Evolutionary conservation across 2,113 vertebrate species (phyloP).

Genomic region (Strigops habroptila): DNA sequence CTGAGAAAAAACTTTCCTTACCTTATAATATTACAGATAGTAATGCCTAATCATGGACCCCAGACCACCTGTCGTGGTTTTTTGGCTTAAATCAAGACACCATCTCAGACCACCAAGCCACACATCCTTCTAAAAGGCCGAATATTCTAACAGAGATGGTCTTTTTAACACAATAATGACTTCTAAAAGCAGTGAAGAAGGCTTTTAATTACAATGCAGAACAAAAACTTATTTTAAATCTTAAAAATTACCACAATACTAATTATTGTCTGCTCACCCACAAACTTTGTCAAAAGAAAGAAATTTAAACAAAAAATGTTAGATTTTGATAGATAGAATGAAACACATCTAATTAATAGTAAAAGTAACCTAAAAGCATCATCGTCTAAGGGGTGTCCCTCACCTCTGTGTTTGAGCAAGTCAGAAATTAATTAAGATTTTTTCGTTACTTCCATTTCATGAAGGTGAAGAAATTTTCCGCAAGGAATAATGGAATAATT

Average conservation of each 20-base stretch:
- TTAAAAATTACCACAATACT: neutral
- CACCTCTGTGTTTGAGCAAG: neutral
- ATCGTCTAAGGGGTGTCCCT: rapidly evolving
- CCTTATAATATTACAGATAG: neutral
- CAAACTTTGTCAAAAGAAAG: neutral
- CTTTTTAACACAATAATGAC: neutral
- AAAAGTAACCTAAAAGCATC: neutral
- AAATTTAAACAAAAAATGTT: neutral
- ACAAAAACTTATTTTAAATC: neutral
- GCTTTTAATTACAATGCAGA: neutral
- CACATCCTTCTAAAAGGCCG: neutral
- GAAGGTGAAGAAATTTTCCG: neutral
- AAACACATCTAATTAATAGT: neutral
- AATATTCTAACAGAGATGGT: neutral
- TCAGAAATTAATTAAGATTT: neutral
- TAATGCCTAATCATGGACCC: neutral
- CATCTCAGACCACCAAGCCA: neutral
- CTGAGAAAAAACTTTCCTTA: neutral
- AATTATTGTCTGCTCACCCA: neutral
- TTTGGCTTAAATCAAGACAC: neutral
- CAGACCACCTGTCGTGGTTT: neutral
- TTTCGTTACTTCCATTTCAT: neutral
- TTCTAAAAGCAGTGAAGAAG: neutral
- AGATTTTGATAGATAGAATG: neutral
- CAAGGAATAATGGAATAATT: neutral